Base-by-base conservation (phyloP, 1,140 invertebrate species). In the Brachionus calyciflorus region DNA sequence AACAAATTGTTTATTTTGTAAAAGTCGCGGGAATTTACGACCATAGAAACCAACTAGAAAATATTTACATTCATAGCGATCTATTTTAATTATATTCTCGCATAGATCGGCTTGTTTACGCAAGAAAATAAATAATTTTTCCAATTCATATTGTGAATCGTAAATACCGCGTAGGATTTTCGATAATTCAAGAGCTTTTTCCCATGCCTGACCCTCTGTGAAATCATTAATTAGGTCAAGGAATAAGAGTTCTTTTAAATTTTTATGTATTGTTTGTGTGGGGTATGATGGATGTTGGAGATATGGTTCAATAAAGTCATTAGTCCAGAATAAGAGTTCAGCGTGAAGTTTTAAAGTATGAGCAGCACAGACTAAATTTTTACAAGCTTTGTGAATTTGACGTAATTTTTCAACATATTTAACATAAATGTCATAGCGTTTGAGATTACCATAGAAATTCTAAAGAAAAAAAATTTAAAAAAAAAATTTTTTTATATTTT, bases 41-140 rank as follows among this genome's bases (percentile, higher is more conserved):
- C 73, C 73, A 33, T 57, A 76, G 57, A 55, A 76, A 17, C 73
- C 73, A 1, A 76, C 49, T 26, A 55, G 21, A 76, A 76, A 76
- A 33, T 76, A 76, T 41, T 76, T 55, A 10, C 37, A 55, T 41
- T 76, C 73, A 33, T 28, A 60, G 7, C 73, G 51, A 9, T 41
- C 26, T 19, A n/a, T 57, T 44, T 55, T 76, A 2, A 73, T 33
- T 17, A 73, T 73, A 12, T 51, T 73, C 33, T 73, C 46, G 17
- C 69, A 73, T 19, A 73, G 40, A 3, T 73, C 69, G 0, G 69
- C 69, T 73, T 73, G 69, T 73, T 73, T 48, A 24, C 69, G n/a
- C 69, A 76, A 60, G 40, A 76, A 76, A 14, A 0, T 10, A 6
- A 14, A 30, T 12, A 76, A n/a, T 28, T 76, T 76, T 7, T 76